Base-by-base conservation (phyloP, 2,797 vertebrate genomes). In the Malurus splendens region DNA sequence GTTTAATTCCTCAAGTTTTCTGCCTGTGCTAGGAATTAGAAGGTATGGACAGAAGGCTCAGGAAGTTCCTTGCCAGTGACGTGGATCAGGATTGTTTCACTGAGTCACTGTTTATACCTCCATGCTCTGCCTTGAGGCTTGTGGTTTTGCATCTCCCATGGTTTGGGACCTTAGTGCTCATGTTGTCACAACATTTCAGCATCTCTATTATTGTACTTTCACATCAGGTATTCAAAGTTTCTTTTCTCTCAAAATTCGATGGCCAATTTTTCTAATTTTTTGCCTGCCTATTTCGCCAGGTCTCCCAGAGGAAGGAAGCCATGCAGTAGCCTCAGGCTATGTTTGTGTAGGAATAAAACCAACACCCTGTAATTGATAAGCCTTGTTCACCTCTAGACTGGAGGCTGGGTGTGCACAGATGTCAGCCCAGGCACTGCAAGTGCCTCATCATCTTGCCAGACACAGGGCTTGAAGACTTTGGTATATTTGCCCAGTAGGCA, bases 391-490 rank as follows among this genome's bases (percentile, higher is more conserved):
- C 41, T 78, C 55, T 38, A 57, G 22, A 19, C 27, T 33, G 9
- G 24, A 15, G 45, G 23, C 2, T 51, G 27, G 65, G 15, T 1
- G 6, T 52, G n/a, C 38, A 24, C 19, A 17, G 65, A 41, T 65
- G 70, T 33, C 60, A 64, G 24, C 50, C 20, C 62, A 15, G 27
- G 39, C 36, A 6, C 22, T 28, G 30, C 61, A 24, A 71, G 6
- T 7, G 15, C 44, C 48, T 62, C 28, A 44, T 65, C 55, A 14
- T 25, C 70, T 57, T 71, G 42, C 7, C 12, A 68, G 8, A 42
- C 4, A 3, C 3, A 12, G 14, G n/a, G 16, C 0, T 0, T n/a
- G n/a, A 80, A 68, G 33, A 18, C 25, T 39, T 12, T 5, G 10
- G 12, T 50, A 15, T 4, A 3, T 82, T 23, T 71, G 32, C 27